Percentiles rank a stretch among this genome's conserved stretches.
phyloP scores from a whole-genome alignment of 2,797 vertebrate genomes.

The Galagoides demidoff region DNA sequence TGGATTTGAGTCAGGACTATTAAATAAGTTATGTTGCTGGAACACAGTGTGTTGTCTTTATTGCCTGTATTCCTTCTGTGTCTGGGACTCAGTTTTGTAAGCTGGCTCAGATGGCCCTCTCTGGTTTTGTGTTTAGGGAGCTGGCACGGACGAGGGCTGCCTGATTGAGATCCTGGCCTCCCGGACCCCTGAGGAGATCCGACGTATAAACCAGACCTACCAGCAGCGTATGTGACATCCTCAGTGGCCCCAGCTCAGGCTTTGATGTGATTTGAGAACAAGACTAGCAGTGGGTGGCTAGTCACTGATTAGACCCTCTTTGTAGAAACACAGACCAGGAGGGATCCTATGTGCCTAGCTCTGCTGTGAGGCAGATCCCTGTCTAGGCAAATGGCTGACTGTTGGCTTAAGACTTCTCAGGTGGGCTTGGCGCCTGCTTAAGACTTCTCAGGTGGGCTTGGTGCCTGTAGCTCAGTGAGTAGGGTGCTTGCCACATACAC shows the following conservation, averaged over 20 bases:
- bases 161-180: slow-evolving; percentile 97
- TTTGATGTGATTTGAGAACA: background rate
- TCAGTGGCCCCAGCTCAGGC: background rate
- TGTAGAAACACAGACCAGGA: background rate
- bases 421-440: background rate
- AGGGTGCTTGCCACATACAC: too few relatives aligned
- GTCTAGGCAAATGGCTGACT: background rate
- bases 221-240: slow-evolving; percentile 86
- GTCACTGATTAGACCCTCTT: background rate
- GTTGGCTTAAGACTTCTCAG: background rate
- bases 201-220: slow-evolving; percentile 89
- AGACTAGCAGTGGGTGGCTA: background rate
- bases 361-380: background rate
- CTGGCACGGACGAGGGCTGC: slow-evolving; percentile 96
- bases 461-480: too few relatives aligned
- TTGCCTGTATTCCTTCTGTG: background rate
- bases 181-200: slow-evolving; percentile 90
- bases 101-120: background rate
- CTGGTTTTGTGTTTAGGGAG: slow-evolving; percentile 88
- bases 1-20: background rate
- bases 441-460: background rate
- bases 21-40: background rate
- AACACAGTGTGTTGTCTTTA: background rate
- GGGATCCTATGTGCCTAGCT: background rate
- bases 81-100: background rate